Evolutionary conservation across 2,113 vertebrate species (phyloP).

Genomic region (Ophthalmolycus amberensis): DNA sequence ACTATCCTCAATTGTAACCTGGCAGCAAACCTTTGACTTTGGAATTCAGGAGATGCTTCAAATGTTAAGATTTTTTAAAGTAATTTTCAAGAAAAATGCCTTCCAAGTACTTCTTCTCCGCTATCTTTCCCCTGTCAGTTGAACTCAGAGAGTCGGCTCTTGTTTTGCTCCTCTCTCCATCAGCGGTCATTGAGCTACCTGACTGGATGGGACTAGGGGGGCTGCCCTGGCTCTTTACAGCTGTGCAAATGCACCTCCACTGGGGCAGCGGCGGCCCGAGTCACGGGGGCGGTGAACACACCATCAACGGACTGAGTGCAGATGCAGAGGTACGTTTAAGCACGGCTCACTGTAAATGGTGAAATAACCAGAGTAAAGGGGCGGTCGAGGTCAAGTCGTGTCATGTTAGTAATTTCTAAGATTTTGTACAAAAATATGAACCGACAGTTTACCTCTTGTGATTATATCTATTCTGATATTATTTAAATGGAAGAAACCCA

Average conservation of each 20-base stretch:
- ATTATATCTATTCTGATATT: neutral
- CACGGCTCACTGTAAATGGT: neutral
- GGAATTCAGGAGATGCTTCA: neutral
- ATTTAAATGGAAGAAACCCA: neutral
- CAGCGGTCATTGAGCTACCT: constrained; percentile 87
- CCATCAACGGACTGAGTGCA: constrained; percentile 83
- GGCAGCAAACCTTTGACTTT: constrained; percentile 12
- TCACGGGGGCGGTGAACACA: constrained; percentile 87
- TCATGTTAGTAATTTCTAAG: neutral
- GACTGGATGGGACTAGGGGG: constrained; percentile 85
- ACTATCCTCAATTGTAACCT: constrained; percentile 9
- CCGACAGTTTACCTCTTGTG: neutral
- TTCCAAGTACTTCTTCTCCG: neutral
- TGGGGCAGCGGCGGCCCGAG: constrained; percentile 86
- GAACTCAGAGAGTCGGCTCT: neutral
- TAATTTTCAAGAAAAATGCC: neutral
- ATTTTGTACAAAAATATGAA: neutral
- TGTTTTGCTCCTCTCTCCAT: constrained; percentile 13
- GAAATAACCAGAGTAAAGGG: neutral
- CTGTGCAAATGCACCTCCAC: constrained; percentile 92
- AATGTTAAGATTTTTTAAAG: neutral
- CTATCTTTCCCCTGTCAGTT: neutral
- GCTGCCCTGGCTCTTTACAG: constrained; percentile 84
- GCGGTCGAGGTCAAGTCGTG: neutral
- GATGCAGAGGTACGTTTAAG: constrained; percentile 87